Evolutionary conservation across 2,113 vertebrate species (phyloP).

Genomic region (Cyanoderma ruficeps): DNA sequence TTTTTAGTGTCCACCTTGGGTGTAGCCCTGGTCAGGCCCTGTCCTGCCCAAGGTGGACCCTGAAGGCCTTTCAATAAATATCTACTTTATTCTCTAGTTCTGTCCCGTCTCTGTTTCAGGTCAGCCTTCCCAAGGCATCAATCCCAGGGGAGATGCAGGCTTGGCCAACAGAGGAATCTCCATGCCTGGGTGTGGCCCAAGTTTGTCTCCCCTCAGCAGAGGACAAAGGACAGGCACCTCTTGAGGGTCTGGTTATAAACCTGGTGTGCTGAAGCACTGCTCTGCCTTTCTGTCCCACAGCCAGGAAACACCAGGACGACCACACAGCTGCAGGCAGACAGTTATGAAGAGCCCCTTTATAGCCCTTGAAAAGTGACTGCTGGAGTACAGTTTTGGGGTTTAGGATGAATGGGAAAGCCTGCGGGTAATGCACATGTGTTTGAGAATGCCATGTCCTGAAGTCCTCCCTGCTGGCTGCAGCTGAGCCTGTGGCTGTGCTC

Average conservation of each 20-base stretch:
- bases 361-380: not conserved
- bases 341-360: not conserved
- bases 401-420: not conserved
- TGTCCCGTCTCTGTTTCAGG: too few relatives aligned
- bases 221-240: not conserved
- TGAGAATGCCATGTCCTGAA: not conserved
- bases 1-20: too few relatives aligned
- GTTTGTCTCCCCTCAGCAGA: rapidly evolving
- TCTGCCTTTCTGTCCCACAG: not conserved
- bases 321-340: rapidly evolving
- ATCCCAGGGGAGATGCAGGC: too few relatives aligned
- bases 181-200: not conserved
- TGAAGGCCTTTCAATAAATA: too few relatives aligned
- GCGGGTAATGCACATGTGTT: rapidly evolving
- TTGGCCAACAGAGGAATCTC: not conserved
- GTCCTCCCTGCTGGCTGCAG: not conserved
- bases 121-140: too few relatives aligned
- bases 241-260: rapidly evolving
- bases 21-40: too few relatives aligned
- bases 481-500: not conserved
- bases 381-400: rapidly evolving
- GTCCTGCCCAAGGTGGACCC: too few relatives aligned
- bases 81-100: too few relatives aligned
- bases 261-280: not conserved
- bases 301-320: rapidly evolving